Evolutionary conservation across 2,888 invertebrate species (phyloP).

Genomic region (Lumbricus terrestris): DNA sequence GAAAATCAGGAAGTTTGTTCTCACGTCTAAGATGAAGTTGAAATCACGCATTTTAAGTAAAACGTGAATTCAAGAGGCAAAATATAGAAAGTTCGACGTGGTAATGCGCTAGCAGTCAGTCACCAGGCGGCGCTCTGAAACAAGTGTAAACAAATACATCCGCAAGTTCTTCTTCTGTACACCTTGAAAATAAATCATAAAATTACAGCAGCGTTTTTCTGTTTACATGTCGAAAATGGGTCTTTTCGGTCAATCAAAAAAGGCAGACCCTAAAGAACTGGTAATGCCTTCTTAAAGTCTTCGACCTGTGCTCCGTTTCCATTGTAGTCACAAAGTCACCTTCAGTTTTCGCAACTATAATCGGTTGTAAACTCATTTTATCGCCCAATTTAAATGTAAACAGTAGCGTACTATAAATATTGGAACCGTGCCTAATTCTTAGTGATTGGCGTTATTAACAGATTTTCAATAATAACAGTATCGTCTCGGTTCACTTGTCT

Average conservation of each 20-base stretch:
- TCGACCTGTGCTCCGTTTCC: background rate
- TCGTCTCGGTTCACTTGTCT: background rate
- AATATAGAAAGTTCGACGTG: too few species aligned
- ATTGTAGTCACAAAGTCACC: background rate
- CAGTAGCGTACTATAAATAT: background rate
- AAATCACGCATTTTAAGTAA: background rate
- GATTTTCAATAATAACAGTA: background rate
- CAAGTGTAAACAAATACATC: background rate
- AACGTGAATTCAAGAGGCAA: too few species aligned
- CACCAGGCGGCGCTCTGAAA: background rate
- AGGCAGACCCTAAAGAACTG: conserved; percentile 36
- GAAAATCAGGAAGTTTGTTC: background rate
- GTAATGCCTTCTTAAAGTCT: conserved; percentile 19
- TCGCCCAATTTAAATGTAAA: background rate
- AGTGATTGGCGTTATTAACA: background rate
- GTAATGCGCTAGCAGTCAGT: background rate
- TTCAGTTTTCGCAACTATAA: background rate
- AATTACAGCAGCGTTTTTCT: background rate
- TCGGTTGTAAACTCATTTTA: background rate
- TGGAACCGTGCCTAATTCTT: background rate
- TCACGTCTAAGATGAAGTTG: background rate
- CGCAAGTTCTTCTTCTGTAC: background rate
- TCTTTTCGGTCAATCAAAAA: conserved; percentile 35
- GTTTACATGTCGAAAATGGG: conserved; percentile 29
- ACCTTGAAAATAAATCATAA: background rate